Base-by-base conservation (phyloP, 2,797 vertebrate genomes). In the Oreortyx pictus region DNA sequence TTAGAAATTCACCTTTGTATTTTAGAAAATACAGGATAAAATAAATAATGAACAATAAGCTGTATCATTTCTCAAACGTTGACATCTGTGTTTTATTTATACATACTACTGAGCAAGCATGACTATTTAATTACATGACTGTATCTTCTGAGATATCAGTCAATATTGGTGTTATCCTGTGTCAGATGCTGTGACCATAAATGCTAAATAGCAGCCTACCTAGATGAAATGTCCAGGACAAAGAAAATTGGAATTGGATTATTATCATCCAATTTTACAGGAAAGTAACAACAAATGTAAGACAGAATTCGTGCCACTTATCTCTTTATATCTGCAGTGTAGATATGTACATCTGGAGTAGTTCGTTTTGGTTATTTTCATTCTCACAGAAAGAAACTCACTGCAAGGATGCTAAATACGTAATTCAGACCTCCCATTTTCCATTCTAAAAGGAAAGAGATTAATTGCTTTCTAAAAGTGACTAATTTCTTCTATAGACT, bases 271-370 rank as follows among this genome's bases (percentile, higher is more conserved):
- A 2, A 35, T 74, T 81, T 72, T 46, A 64, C 3, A 60, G 35
- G 44, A 81, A 37, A 50, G 24, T 1, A 46, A 73, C 22, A 64
- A 3, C 1, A 54, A 50, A 49, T 16, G 71, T 41, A 47, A 75
- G 56, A 43, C 14, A 35, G 20, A 80, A 70, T 61, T 71, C 35
- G 41, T 77, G 14, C 49, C 35, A 37, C 19, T 81, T 71, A 29
- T 8, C 0, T 64, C 16, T 66, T n/a, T 50, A 8, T 76, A 31
- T 2, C 8, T 62, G 33, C 4, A 50, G 57, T 2, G 2, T 41
- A 41, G 25, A 4, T 18, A 60, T 25, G 14, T 3, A 22, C 56
- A 65, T 29, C 0, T 15, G 1, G 24, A 14, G 11, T 41, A 73
- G 23, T 27, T 44, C 9, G 13, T 46, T 3, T 16, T 49, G 15